Evolutionary conservation across 2,888 invertebrate species (phyloP).

Genomic region (Eulithis testata): DNA sequence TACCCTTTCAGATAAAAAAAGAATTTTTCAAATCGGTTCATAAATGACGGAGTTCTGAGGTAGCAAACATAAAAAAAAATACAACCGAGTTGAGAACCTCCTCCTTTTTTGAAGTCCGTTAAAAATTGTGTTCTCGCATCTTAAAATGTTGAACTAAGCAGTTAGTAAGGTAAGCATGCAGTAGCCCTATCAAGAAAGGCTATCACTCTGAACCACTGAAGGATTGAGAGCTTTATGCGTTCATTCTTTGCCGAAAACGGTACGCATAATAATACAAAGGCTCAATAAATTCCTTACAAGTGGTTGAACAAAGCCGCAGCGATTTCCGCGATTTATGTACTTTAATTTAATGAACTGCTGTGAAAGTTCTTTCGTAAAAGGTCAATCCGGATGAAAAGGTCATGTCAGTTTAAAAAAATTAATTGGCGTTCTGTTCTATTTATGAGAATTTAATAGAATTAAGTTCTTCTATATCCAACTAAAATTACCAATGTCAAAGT

Average conservation of each 20-base stretch:
- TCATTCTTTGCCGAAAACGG: conserved; percentile 26
- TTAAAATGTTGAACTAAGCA: too few species aligned
- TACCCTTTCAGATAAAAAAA: too few species aligned
- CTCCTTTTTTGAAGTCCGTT: too few species aligned
- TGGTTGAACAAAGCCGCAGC: conserved; percentile 19
- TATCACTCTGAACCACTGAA: conserved; percentile 4
- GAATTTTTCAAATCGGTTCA: too few species aligned
- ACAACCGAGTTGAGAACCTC: too few species aligned
- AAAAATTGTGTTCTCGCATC: too few species aligned
- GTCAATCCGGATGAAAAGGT: background rate
- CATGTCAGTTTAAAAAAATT: background rate
- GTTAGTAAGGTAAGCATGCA: too few species aligned
- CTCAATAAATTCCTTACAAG: conserved; percentile 5
- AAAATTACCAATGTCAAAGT: too few species aligned
- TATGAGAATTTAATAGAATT: too few species aligned
- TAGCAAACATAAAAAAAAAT: too few species aligned
- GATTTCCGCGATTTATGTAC: conserved; percentile 8
- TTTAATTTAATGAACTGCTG: conserved; percentile 3
- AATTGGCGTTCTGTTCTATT: background rate
- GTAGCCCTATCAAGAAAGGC: background rate
- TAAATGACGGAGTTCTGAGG: too few species aligned
- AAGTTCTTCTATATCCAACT: too few species aligned
- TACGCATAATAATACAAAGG: background rate
- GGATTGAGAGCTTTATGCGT: conserved; percentile 20
- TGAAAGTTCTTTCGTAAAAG: conserved; percentile 1